A percentile compares a stretch with the other conserved stretches of the same genome.
Evolutionary conservation across 2,113 vertebrate species (phyloP).

Genomic region (Gymnorhina tibicen): DNA sequence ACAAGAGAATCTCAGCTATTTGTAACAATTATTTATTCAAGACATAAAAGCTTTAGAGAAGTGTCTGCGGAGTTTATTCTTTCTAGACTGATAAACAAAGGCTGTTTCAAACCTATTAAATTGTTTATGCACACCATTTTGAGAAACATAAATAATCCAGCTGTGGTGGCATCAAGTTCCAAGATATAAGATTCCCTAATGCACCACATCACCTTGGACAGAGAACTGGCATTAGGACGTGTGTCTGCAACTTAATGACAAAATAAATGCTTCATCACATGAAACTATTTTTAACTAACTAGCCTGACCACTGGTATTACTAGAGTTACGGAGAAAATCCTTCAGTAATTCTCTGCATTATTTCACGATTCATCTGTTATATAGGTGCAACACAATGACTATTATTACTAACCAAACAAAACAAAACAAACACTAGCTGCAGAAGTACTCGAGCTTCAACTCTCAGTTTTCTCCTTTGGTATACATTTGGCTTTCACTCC

Average conservation of each 20-base stretch:
- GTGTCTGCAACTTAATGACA: not conserved
- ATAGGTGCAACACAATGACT: not conserved
- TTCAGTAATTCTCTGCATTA: not conserved
- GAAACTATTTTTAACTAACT: not conserved
- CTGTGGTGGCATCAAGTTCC: not conserved
- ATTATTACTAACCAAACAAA: not conserved
- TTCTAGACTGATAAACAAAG: not conserved
- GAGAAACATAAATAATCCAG: not conserved
- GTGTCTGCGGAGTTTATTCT: not conserved
- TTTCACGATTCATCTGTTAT: not conserved
- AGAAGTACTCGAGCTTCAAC: not conserved
- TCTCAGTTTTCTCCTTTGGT: not conserved
- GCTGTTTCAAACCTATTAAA: not conserved
- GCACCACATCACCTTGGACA: not conserved
- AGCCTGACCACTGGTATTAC: not conserved
- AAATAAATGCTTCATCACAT: not conserved
- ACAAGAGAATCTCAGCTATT: not conserved
- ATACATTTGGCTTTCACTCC: fast-evolving
- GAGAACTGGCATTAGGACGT: fast-evolving
- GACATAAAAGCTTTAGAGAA: not conserved
- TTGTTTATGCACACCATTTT: not conserved
- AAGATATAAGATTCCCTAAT: not conserved
- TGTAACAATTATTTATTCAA: not conserved
- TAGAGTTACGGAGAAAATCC: not conserved
- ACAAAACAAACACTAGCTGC: not conserved